Percentiles rank a stretch among this genome's conserved stretches.
Evolutionary conservation across 2,888 invertebrate species (phyloP).

Genomic region (Caradrina kadenii): DNA sequence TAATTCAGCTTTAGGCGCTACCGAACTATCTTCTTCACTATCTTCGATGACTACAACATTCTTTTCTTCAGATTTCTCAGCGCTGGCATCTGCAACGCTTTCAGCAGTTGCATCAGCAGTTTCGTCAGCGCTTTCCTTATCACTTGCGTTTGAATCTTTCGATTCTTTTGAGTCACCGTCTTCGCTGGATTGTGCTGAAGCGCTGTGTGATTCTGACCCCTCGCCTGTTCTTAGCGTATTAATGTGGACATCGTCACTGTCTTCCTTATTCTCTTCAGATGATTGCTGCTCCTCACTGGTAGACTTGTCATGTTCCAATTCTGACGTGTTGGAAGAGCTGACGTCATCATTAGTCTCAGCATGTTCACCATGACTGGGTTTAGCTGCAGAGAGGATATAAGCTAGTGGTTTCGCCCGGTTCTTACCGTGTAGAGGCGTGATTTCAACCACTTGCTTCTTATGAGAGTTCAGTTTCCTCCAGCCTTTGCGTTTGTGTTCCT

Average conservation of each 20-base stretch:
- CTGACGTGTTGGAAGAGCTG: conserved; percentile 35
- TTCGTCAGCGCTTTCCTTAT: conserved; percentile 23
- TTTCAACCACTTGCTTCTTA: conserved; percentile 60
- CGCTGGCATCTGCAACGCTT: conserved; percentile 5
- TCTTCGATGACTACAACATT: conserved; percentile 24
- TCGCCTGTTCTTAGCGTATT: conserved; percentile 4
- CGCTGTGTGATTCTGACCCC: conserved; percentile 9
- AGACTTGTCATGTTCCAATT: conserved; percentile 42
- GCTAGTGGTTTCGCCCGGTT: conserved; percentile 57
- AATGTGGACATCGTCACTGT: conserved; percentile 15
- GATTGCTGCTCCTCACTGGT: conserved; percentile 49
- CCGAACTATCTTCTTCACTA: conserved; percentile 16
- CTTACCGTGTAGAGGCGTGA: conserved; percentile 56
- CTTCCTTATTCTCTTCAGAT: conserved; percentile 22
- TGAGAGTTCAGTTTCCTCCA: conserved; percentile 53
- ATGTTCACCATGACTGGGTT: conserved; percentile 28
- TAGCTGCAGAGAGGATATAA: conserved; percentile 57
- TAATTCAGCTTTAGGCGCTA: background rate
- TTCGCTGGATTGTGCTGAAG: conserved; percentile 32
- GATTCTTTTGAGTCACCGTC: conserved; percentile 8
- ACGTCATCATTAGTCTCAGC: conserved; percentile 24
- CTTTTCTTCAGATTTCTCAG: conserved; percentile 14
- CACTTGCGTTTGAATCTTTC: conserved; percentile 19
- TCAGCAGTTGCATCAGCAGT: conserved; percentile 12
- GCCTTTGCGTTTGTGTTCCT: conserved; percentile 40